A percentile compares a stretch with the other conserved stretches of the same genome.
Conservation (phyloP, 2,888 invertebrate genomes). For the Nymphalis polychloros region DNA sequence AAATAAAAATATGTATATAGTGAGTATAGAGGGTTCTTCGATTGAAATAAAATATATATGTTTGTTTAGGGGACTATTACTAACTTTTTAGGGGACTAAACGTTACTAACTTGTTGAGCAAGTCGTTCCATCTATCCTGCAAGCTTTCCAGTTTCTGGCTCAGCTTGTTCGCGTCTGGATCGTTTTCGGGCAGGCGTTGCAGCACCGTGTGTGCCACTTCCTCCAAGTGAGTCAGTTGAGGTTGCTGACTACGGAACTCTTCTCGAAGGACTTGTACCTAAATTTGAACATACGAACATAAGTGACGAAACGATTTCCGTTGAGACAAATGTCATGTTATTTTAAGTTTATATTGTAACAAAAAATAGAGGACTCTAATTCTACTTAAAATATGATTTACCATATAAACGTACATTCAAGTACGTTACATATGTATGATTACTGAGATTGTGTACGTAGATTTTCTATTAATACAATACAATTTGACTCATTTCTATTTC, state of each 20-base stretch:
- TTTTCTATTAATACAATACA: too few species aligned
- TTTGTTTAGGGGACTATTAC: not conserved
- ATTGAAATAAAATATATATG: not conserved
- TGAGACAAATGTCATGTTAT: not conserved
- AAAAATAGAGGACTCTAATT: too few species aligned
- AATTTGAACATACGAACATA: not conserved
- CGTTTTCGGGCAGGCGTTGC: conserved; percentile 76
- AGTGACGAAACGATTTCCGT: not conserved
- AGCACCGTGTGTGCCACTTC: conserved; percentile 90
- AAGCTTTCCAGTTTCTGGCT: conserved; percentile 87
- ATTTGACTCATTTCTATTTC: too few species aligned
- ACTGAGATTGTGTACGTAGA: too few species aligned
- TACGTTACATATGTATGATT: too few species aligned
- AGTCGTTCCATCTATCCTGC: conserved; percentile 90
- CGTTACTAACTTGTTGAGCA: conserved; percentile 80
- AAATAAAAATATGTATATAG: too few species aligned
- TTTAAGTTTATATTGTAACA: too few species aligned
- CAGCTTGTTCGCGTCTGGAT: conserved; percentile 76
- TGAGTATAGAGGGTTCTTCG: too few species aligned
- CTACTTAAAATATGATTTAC: too few species aligned
- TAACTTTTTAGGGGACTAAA: not conserved
- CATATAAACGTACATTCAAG: too few species aligned
- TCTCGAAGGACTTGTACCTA: conserved; percentile 95
- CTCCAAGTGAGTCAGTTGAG: conserved; percentile 92
- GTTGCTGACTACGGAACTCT: conserved; percentile 96